Conservation (phyloP, 2,113 vertebrate genomes). For the Climacteris rufus region DNA sequence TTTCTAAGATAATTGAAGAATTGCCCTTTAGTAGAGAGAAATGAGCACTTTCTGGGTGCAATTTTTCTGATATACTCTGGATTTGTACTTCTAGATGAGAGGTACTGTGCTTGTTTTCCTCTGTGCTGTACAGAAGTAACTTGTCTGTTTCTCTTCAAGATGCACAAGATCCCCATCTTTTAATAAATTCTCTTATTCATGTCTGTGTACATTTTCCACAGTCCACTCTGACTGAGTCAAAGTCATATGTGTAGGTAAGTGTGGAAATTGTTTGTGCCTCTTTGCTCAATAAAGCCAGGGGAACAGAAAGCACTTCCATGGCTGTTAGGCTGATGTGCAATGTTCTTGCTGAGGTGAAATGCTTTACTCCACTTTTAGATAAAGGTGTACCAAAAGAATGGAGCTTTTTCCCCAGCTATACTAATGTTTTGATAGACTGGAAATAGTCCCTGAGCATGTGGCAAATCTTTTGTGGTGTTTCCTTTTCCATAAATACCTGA, state of each 20-base stretch:
- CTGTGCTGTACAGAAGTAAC: background rate
- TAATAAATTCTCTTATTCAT: background rate
- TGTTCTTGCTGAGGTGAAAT: background rate
- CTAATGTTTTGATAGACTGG: background rate
- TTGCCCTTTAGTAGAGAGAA: background rate
- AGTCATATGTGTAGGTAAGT: fast-evolving
- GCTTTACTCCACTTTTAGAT: background rate
- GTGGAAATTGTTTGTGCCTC: background rate
- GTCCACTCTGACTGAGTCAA: background rate
- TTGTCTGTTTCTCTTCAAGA: background rate
- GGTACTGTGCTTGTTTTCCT: background rate
- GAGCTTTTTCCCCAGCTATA: background rate
- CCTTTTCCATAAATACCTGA: background rate
- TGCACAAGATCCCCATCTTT: background rate
- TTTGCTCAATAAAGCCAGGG: background rate
- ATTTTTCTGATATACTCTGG: background rate
- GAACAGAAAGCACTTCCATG: background rate
- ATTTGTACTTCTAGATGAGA: background rate
- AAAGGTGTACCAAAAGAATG: background rate
- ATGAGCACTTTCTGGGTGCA: background rate
- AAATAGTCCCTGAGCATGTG: background rate
- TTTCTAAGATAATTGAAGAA: background rate
- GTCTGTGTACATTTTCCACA: background rate
- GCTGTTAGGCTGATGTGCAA: background rate
- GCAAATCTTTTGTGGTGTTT: background rate